These are phyloP conservation scores for Canis aureus DNA, from an alignment of 2,113 vertebrate genomes.

Conservation along the genomic window DNA sequence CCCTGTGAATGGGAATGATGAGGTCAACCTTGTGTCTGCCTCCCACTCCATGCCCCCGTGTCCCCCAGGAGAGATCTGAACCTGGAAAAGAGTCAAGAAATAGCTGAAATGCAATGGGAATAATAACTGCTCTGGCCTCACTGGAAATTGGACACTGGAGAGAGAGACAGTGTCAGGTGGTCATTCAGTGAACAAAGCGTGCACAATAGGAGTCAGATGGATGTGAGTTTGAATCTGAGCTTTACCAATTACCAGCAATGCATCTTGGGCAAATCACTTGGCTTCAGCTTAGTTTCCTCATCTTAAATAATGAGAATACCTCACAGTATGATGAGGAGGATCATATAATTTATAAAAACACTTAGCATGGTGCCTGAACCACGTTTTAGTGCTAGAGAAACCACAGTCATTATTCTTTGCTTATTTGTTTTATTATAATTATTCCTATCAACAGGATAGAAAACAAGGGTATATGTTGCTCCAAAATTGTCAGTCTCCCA, in stretches of 20 bases:
- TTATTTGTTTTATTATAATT: not conserved
- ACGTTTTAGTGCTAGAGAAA: not conserved
- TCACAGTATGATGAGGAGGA: not conserved
- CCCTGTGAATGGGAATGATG: not conserved
- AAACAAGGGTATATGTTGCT: not conserved
- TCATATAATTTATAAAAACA: not conserved
- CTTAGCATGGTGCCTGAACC: not conserved
- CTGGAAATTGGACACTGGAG: not conserved
- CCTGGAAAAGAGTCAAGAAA: not conserved
- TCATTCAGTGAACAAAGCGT: not conserved
- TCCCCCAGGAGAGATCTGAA: not conserved
- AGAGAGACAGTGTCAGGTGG: not conserved
- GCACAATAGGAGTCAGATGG: not conserved
- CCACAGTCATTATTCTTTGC: not conserved
- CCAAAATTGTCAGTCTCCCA: not conserved
- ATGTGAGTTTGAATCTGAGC: not conserved
- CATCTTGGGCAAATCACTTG: not conserved
- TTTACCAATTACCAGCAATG: not conserved
- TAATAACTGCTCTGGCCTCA: not conserved
- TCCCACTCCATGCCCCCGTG: not conserved
- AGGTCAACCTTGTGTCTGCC: not conserved
- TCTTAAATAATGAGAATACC: not conserved
- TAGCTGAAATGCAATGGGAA: not conserved
- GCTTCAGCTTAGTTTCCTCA: not conserved
- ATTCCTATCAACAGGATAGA: not conserved